Evolutionary conservation across 2,113 vertebrate species (phyloP), one percentile per base, ranked within the genome.

Genomic region (Oceanodroma tethys): DNA sequence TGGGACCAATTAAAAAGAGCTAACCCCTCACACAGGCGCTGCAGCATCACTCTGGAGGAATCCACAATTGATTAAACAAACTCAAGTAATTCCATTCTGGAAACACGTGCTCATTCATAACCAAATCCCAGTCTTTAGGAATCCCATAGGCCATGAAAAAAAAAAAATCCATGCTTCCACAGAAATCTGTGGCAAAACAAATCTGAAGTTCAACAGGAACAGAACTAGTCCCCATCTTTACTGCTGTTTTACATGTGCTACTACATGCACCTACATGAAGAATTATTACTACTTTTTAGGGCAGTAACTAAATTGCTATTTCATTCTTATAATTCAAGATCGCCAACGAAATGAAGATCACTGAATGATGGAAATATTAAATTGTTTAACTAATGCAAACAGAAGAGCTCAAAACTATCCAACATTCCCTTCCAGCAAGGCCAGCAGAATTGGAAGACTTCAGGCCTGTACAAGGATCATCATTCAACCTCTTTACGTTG

Each of bases 51-150:
- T 87, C 78, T 22, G 73, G 81, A 96, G 86, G 84, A 96, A 79
- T 86, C 93, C 70, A 75, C 89, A 96, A 94, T 53, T 72, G 89
- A 94, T 91, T 96, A 94, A 91, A 91, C 84, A 91, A 96, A 95
- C 78, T 78, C 76, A 81, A 81, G 84, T 84, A 95, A 96, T 87
- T 93, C 93, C 84, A 93, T 81, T 87, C 84, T 97, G 81, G 92
- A 94, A 95, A 94, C 83, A 93, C 16, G 2, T 85, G 73, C 56
- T 95, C 81, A 82, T 91, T 96, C 93, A 89, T 50, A 95, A 91
- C 62, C 48, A 90, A 96, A 91, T 73, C 81, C 66, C 60, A 47
- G 73, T 26, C 86, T 68, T 93, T 45, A 72, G 60, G 66, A 93
- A 91, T 81, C n/a, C 62, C 81, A 52, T 40, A 79, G 32, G 66